Evolutionary conservation across 2,888 invertebrate species (phyloP), one percentile per base, ranked within the genome.

Genomic region (Perdita meconis): DNA sequence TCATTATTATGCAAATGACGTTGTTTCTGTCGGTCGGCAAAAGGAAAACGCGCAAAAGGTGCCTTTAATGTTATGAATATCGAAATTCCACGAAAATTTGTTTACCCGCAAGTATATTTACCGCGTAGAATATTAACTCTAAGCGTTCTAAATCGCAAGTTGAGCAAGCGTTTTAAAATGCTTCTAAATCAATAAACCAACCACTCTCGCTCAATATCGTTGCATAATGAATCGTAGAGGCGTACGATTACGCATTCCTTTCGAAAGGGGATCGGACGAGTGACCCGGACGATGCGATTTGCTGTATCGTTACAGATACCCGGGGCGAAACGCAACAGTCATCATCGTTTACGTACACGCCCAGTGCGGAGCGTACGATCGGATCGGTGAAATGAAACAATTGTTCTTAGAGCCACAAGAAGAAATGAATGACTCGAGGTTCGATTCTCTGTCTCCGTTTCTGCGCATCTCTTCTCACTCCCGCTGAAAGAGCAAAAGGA

Each of bases 361-460:
- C 78, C 80, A 66, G 53, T 61, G 79, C 53, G 74, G 63, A 47
- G 72, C 53, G 71, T 66, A 36, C 50, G 81, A 73, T 68, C 84
- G 64, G 57, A 51, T 68, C 66, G 44, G 69, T 53, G 85, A 85
- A 86, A 85, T 86, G 77, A 79, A 85, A 85, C 87, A 81, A 85
- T 85, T 83, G 85, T 87, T 85, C 87, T 77, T 83, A 60, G 71
- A 68, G 76, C 71, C 50, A 24, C 51, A 68, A 51, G 64, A 81
- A n/a, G 60, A 78, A 87, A 80, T 65, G 85, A 83, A 78, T 80
- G 83, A 81, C 78, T 71, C 66, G 70, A 13, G 57, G 60, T 74
- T 68, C 22, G 24, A 76, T 65, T 34, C 44, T 70, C 19, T 8
- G 63, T 47, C 57, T 42, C 34, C 24, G 22, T 73, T 44, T 34